Conservation (phyloP, 2,888 invertebrate genomes). For the Scrobipalpa atriplicella region DNA sequence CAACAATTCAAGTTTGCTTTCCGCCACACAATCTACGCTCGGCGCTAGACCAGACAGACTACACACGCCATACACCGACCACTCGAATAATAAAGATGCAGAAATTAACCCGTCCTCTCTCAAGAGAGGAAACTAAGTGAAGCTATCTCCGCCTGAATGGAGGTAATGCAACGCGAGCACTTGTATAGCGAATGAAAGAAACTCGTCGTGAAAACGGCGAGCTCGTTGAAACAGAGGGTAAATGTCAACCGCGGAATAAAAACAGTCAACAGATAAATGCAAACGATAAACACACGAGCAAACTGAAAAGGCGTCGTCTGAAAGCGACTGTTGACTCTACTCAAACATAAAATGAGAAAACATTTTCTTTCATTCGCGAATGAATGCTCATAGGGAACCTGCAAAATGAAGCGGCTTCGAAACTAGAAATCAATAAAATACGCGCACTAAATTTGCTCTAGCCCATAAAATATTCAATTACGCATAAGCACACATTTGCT, state of each 20-base stretch:
- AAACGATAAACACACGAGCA: conserved; percentile 78
- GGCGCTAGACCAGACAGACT: conserved; percentile 66
- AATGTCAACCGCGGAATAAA: conserved; percentile 81
- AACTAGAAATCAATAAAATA: conserved; percentile 70
- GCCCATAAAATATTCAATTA: conserved; percentile 82
- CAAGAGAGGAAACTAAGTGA: conserved; percentile 82
- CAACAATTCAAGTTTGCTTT: conserved; percentile 83
- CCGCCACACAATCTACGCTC: conserved; percentile 78
- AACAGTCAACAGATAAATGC: conserved; percentile 83
- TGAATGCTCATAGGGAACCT: conserved; percentile 44
- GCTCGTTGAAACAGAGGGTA: conserved; percentile 79
- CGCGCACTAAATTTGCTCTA: conserved; percentile 70
- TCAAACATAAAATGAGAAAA: conserved; percentile 46
- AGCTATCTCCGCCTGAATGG: conserved; percentile 79
- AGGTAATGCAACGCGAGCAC: conserved; percentile 77
- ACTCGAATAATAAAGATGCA: conserved; percentile 83
- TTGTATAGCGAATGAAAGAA: conserved; percentile 78
- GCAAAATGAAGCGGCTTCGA: conserved; percentile 41
- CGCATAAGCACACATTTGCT: conserved; percentile 82
- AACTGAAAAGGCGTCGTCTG: conserved; percentile 71
- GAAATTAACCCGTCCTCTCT: conserved; percentile 78
- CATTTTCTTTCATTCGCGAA: conserved; percentile 36
- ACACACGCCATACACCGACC: conserved; percentile 69
- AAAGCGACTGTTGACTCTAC: conserved; percentile 64
- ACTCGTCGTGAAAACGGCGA: conserved; percentile 67